These are phyloP conservation scores for Acomys russatus DNA, from an alignment of 2,797 vertebrate species.

Conservation along the genomic window DNA sequence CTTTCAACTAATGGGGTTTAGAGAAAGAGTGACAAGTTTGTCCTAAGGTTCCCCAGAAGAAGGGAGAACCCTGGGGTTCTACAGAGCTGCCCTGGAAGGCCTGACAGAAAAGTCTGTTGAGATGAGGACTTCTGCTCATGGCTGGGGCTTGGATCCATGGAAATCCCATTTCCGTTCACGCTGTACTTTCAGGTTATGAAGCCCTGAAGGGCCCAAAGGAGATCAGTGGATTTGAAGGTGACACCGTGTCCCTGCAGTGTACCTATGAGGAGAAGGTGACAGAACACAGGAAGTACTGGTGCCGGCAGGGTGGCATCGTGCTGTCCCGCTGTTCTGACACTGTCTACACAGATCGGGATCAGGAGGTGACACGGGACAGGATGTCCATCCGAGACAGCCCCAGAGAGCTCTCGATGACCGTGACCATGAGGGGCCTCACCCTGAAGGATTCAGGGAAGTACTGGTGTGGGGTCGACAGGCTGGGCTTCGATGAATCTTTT, in stretches of 20 bases:
- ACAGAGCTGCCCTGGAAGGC: background rate
- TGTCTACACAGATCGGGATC: background rate
- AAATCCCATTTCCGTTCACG: background rate
- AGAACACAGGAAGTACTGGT: constrained; percentile 66
- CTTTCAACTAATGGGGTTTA: background rate
- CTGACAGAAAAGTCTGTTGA: background rate
- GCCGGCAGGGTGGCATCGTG: fast-evolving
- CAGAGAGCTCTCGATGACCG: background rate
- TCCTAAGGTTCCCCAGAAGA: too few species aligned
- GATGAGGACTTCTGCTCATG: background rate
- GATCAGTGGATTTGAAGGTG: constrained; percentile 73
- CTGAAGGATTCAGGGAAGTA: constrained; percentile 61
- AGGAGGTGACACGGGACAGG: background rate
- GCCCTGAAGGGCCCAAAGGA: constrained; percentile 66
- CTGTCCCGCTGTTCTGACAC: background rate
- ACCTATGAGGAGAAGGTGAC: constrained; percentile 47
- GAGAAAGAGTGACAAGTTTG: background rate
- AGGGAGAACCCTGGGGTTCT: background rate
- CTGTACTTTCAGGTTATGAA: constrained; percentile 71
- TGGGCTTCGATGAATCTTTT: constrained; percentile 33
- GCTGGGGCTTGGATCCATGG: background rate
- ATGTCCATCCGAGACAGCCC: constrained; percentile 71
- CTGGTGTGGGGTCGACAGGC: constrained; percentile 62
- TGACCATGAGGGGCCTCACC: constrained; percentile 73
- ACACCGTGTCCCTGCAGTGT: constrained; percentile 63